Percentiles rank a stretch among this genome's conserved stretches.
These are phyloP conservation scores for Melanotaenia nigrans DNA, from an alignment of 2,797 vertebrate genomes.

Conservation along the genomic window DNA sequence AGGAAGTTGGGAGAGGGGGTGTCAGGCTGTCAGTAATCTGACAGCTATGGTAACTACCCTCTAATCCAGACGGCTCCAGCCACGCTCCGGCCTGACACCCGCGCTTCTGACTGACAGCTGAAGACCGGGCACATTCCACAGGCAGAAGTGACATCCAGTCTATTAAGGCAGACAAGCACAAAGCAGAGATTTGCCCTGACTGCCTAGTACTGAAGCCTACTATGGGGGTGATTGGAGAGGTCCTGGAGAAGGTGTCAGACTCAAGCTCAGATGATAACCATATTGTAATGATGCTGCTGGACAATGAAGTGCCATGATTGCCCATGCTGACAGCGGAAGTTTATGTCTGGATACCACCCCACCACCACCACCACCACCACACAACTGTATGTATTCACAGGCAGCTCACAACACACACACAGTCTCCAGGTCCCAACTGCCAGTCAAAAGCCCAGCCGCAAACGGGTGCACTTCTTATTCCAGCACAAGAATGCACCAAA, in stretches of 20 bases:
- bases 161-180: slow-evolving; percentile 99
- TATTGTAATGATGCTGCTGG: slow-evolving; percentile 99
- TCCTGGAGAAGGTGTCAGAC: slow-evolving; percentile 98
- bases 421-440: slow-evolving; percentile 87
- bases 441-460: slow-evolving; percentile 83
- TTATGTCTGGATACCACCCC: slow-evolving; percentile 81
- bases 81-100: slow-evolving; percentile 96
- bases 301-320: slow-evolving; percentile 98
- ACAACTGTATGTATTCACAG: slow-evolving; percentile 65
- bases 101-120: slow-evolving; percentile 99
- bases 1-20: slow-evolving; percentile 96
- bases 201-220: slow-evolving; percentile 94
- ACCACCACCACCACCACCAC: slow-evolving; percentile 37
- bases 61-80: slow-evolving; percentile 99
- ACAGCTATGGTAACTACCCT: slow-evolving; percentile 99
- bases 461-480: slow-evolving; percentile 83
- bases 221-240: slow-evolving; percentile 99
- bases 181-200: slow-evolving; percentile 99
- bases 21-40: slow-evolving; percentile 99
- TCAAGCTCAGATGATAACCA: slow-evolving; percentile 99
- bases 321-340: slow-evolving; percentile 88
- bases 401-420: slow-evolving; percentile 79
- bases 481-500: slow-evolving; percentile 77
- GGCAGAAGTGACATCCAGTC: slow-evolving; percentile 99
- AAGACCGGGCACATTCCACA: slow-evolving; percentile 97